These are phyloP conservation scores for Portevinia maculata DNA, from an alignment of 2,888 invertebrate genomes.

Conservation along the genomic window DNA sequence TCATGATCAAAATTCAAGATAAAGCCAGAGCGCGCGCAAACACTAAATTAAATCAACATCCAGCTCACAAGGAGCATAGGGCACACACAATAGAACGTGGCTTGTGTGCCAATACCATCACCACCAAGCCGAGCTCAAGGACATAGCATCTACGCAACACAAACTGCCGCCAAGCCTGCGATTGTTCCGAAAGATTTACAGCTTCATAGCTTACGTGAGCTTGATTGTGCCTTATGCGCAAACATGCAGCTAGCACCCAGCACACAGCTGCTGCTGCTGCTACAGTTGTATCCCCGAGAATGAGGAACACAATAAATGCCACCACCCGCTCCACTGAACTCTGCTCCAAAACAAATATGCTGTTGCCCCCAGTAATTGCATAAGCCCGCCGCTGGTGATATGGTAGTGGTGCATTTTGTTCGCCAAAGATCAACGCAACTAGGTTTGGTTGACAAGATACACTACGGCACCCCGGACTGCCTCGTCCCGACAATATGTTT, in stretches of 20 bases:
- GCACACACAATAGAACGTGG: conserved; percentile 57
- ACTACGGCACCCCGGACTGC: conserved; percentile 60
- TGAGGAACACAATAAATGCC: conserved; percentile 69
- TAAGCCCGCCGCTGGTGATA: conserved; percentile 32
- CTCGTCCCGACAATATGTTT: too few species aligned
- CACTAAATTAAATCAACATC: conserved; percentile 65
- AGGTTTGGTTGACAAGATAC: conserved; percentile 67
- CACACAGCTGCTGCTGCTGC: conserved; percentile 47
- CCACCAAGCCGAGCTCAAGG: conserved; percentile 64
- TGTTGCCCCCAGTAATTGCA: conserved; percentile 56
- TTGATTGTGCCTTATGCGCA: conserved; percentile 66
- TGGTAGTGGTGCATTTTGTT: conserved; percentile 25
- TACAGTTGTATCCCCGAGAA: conserved; percentile 28
- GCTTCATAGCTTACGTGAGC: conserved; percentile 51
- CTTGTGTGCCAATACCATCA: conserved; percentile 29
- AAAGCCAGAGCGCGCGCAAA: conserved; percentile 34
- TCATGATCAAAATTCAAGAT: conserved; percentile 71
- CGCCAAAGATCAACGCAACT: conserved; percentile 61
- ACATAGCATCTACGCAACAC: conserved; percentile 64
- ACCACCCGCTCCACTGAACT: conserved; percentile 74
- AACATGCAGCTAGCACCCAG: conserved; percentile 45
- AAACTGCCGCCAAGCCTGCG: conserved; percentile 51
- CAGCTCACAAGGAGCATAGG: conserved; percentile 23
- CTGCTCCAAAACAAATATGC: conserved; percentile 63
- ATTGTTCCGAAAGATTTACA: conserved; percentile 67